These are phyloP conservation scores for Porites australiensis DNA, from an alignment of 64 coral and sea anemone genomes.

Conservation along the genomic window DNA sequence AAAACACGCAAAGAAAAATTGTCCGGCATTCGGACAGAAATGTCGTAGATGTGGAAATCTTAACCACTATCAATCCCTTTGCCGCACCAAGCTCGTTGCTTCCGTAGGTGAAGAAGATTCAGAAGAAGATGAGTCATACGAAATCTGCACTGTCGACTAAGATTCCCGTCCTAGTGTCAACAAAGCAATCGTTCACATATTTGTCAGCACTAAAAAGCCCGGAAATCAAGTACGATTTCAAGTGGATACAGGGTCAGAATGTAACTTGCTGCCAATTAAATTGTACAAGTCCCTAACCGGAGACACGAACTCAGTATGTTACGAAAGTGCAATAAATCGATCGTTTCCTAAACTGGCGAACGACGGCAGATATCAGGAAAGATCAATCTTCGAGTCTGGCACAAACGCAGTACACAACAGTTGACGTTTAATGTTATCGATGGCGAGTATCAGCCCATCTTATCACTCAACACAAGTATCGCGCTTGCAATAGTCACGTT, in stretches of 20 bases:
- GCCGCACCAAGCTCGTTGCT: neutral
- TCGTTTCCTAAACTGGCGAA: neutral
- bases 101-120: neutral
- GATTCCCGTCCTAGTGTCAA: neutral
- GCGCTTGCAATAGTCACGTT: too few relatives aligned
- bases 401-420: neutral
- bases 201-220: neutral
- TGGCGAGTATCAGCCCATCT: too few relatives aligned
- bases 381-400: neutral
- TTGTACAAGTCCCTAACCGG: neutral
- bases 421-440: too few relatives aligned
- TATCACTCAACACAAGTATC: too few relatives aligned
- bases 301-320: neutral
- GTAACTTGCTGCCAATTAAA: neutral
- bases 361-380: neutral
- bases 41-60: constrained; percentile 7
- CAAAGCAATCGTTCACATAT: neutral
- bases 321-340: neutral
- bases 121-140: neutral
- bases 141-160: neutral
- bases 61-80: constrained; percentile 16
- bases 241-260: too few relatives aligned
- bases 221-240: neutral
- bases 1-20: constrained; percentile 36
- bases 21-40: constrained; percentile 53